Percentiles rank a stretch among this genome's conserved stretches.
These are phyloP conservation scores for Mesorhabditis spiculigera DNA, from an alignment of 2,888 invertebrate genomes.

Conservation along the genomic window DNA sequence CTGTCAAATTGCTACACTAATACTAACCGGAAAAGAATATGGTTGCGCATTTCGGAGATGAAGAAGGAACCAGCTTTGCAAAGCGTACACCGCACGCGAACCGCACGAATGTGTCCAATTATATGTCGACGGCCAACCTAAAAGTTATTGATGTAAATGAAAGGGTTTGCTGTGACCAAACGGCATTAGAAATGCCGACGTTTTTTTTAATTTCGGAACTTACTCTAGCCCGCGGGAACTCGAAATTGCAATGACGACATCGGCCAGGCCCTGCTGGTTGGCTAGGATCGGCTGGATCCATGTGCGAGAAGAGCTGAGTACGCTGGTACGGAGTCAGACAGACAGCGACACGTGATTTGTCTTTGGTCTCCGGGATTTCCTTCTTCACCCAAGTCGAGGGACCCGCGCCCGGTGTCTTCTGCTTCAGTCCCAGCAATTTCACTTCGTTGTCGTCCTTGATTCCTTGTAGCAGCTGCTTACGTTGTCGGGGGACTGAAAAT, in stretches of 20 bases:
- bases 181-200: neutral
- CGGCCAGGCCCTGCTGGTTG: neutral
- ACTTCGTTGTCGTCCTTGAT: constrained; percentile 1
- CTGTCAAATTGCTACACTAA: neutral
- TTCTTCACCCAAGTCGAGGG: neutral
- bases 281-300: constrained; percentile 3
- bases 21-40: neutral
- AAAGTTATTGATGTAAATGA: neutral
- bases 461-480: neutral
- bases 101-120: neutral
- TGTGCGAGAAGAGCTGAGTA: neutral
- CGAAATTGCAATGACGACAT: neutral
- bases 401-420: neutral
- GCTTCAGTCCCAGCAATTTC: neutral
- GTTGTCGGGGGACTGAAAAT: neutral
- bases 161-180: no score
- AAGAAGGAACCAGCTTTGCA: constrained; percentile 4
- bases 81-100: neutral
- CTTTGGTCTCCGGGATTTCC: neutral
- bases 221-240: neutral
- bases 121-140: neutral
- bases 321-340: constrained; percentile 4
- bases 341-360: neutral
- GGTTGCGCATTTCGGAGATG: neutral
- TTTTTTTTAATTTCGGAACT: neutral